These are phyloP conservation scores for Sturmia bella DNA, from an alignment of 2,888 invertebrate species.

Conservation along the genomic window DNA sequence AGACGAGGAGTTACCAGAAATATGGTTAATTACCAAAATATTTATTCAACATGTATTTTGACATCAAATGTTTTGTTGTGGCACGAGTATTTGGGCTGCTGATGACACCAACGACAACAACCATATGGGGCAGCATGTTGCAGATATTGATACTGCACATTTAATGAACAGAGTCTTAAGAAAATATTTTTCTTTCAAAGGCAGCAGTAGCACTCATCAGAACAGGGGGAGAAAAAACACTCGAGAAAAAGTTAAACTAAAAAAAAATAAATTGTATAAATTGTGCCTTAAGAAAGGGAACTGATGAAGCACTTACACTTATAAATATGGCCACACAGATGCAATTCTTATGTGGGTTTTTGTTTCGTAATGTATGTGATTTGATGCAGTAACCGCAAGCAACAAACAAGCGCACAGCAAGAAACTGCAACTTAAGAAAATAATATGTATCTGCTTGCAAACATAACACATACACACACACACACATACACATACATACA, in stretches of 20 bases:
- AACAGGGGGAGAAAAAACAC: constrained; percentile 46
- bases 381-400: constrained; percentile 49
- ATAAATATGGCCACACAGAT: constrained; percentile 10
- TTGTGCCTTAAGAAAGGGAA: not conserved
- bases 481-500: not conserved
- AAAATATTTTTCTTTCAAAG: constrained; percentile 23
- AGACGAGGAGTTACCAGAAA: not conserved
- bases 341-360: constrained; percentile 33
- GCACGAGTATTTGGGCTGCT: constrained; percentile 53
- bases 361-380: constrained; percentile 19
- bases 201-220: constrained; percentile 9
- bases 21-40: constrained; percentile 52
- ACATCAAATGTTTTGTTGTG: constrained; percentile 28
- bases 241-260: constrained; percentile 16
- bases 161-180: not conserved
- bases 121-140: constrained; percentile 11
- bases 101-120: not conserved
- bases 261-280: constrained; percentile 1
- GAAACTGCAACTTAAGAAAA: constrained; percentile 44
- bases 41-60: constrained; percentile 22
- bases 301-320: not conserved
- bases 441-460: constrained; percentile 23
- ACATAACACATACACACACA: constrained; percentile 8
- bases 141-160: constrained; percentile 1
- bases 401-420: constrained; percentile 32